Evolutionary conservation across 2,888 invertebrate species (phyloP).

Genomic region (Corythucha ciliata): DNA sequence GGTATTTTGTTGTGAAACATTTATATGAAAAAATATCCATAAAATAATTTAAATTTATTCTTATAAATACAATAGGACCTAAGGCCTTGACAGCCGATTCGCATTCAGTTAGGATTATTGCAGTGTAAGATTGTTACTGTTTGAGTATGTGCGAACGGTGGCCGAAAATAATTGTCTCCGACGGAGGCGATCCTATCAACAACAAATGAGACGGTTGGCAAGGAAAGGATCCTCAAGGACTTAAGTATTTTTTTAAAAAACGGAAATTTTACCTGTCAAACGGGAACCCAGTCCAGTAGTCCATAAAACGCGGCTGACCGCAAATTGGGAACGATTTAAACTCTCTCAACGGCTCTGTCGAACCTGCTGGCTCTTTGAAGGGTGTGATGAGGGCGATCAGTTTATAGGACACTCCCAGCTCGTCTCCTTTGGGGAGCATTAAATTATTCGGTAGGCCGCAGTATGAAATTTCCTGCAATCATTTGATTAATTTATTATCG

Average conservation of each 20-base stretch:
- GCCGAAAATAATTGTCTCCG: constrained; percentile 17
- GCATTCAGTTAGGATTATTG: background rate
- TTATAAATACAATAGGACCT: no score
- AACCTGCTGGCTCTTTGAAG: constrained; percentile 1
- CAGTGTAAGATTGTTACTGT: constrained; percentile 19
- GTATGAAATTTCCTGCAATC: constrained; percentile 17
- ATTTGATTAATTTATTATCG: no score
- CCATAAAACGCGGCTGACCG: constrained; percentile 20
- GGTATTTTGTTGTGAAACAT: no score
- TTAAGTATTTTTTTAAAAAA: background rate
- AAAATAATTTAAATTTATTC: no score
- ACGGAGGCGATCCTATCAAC: background rate
- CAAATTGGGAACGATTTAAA: constrained; percentile 24
- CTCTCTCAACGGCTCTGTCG: constrained; percentile 16
- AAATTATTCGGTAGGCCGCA: constrained; percentile 22
- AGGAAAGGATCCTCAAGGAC: constrained; percentile 8
- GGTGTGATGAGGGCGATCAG: constrained; percentile 23
- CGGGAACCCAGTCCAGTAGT: constrained; percentile 23
- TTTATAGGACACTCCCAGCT: constrained; percentile 15
- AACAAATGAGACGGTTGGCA: no score
- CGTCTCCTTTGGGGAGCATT: constrained; percentile 23
- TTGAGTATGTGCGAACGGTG: constrained; percentile 19
- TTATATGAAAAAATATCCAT: no score
- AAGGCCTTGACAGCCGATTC: no score
- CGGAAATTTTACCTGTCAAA: constrained; percentile 19